Evolutionary conservation across 2,888 invertebrate species (phyloP).

Genomic region (Aleiodes alternator): DNA sequence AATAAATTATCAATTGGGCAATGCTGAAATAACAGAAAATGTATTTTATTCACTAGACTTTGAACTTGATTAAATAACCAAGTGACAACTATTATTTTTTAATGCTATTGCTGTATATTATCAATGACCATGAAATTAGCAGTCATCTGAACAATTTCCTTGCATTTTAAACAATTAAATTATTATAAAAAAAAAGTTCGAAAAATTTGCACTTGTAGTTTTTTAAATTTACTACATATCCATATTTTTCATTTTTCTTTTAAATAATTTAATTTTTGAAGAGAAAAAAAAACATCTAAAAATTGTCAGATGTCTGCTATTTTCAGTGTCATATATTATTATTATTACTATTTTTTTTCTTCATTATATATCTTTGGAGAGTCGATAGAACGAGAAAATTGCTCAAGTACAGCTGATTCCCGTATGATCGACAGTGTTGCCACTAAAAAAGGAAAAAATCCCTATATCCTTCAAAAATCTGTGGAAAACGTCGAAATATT

Average conservation of each 20-base stretch:
- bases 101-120: background rate
- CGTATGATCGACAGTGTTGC: constrained; percentile 67
- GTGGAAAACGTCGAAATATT: background rate
- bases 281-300: too few relatives aligned
- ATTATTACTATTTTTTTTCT: constrained; percentile 3
- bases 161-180: too few relatives aligned
- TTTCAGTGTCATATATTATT: too few relatives aligned
- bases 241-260: too few relatives aligned
- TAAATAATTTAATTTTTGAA: too few relatives aligned
- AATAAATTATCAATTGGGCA: constrained; percentile 16
- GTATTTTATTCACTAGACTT: background rate
- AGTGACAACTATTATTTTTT: background rate
- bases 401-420: constrained; percentile 66
- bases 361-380: background rate
- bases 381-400: constrained; percentile 29
- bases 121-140: too few relatives aligned
- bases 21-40: background rate
- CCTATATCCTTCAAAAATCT: background rate
- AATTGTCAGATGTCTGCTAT: too few relatives aligned
- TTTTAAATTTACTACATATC: too few relatives aligned
- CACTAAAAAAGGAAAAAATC: constrained; percentile 56
- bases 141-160: too few relatives aligned
- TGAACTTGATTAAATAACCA: background rate
- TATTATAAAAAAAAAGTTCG: too few relatives aligned
- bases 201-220: too few relatives aligned